Percentiles rank a stretch among this genome's conserved stretches.
Conservation (phyloP, 2,888 invertebrate species). For the Dascillus cervinus region DNA sequence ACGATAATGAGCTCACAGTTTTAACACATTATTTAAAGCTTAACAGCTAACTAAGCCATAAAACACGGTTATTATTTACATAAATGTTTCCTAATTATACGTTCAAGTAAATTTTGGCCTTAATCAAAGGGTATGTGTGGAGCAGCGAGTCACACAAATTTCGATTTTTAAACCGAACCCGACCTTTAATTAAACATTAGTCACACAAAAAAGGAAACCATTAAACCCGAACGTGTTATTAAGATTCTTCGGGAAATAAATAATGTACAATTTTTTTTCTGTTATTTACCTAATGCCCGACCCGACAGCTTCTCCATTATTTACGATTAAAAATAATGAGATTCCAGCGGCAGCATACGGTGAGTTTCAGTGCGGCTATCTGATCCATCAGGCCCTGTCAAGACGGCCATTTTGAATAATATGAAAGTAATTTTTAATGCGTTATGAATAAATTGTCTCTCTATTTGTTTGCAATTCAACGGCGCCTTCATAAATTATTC, state of each 20-base stretch:
- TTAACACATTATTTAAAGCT: no score
- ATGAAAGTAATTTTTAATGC: slow-evolving; percentile 26
- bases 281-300: slow-evolving; percentile 21
- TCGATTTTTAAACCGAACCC: no score
- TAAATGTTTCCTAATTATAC: no score
- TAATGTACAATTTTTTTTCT: slow-evolving; percentile 28
- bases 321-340: slow-evolving; percentile 30
- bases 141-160: no score
- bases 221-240: slow-evolving; percentile 25
- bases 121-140: no score
- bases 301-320: slow-evolving; percentile 25
- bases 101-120: no score
- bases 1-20: no score
- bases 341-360: slow-evolving; percentile 26
- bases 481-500: no score
- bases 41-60: no score
- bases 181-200: no score
- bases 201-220: slow-evolving; percentile 13
- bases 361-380: slow-evolving; percentile 13
- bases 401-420: slow-evolving; percentile 30
- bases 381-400: slow-evolving; percentile 23
- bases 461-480: slow-evolving; percentile 1
- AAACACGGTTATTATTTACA: no score
- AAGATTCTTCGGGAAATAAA: slow-evolving; percentile 28
- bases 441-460: slow-evolving; percentile 22